Conservation (phyloP, 2,888 invertebrate species). For the Mellilla xanthometata region DNA sequence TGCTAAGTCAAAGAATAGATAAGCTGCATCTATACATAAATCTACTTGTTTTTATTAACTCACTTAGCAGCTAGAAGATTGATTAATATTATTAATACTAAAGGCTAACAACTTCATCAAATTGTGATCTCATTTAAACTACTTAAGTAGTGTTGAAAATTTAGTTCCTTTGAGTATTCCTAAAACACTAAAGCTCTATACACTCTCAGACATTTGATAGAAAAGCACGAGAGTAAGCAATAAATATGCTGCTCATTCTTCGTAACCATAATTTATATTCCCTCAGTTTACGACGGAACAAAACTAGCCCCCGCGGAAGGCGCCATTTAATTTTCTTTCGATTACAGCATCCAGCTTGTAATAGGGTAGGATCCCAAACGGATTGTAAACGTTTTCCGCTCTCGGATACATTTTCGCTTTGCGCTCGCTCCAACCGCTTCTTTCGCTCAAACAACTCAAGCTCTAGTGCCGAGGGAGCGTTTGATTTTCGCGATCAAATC, state of each 20-base stretch:
- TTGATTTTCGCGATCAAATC: constrained; percentile 65
- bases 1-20: too few relatives aligned
- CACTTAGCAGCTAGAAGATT: too few relatives aligned
- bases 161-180: too few relatives aligned
- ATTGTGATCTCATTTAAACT: too few relatives aligned
- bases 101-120: too few relatives aligned
- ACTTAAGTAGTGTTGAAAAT: too few relatives aligned
- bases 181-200: too few relatives aligned
- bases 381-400: constrained; percentile 61
- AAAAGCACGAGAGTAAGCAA: not conserved
- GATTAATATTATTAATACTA: too few relatives aligned
- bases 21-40: too few relatives aligned
- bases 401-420: constrained; percentile 53
- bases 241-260: constrained; percentile 11
- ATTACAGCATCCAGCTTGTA: constrained; percentile 33
- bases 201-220: not conserved
- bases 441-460: constrained; percentile 35
- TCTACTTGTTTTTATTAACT: too few relatives aligned
- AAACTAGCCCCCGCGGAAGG: constrained; percentile 27
- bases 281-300: constrained; percentile 18
- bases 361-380: constrained; percentile 50
- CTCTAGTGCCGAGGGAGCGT: constrained; percentile 63
- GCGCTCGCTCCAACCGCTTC: constrained; percentile 42
- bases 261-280: constrained; percentile 18
- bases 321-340: constrained; percentile 32